Evolutionary conservation across 2,888 invertebrate genomes (phyloP), one percentile per base, ranked within the genome.

Genomic region (Tenthredo distinguenda): DNA sequence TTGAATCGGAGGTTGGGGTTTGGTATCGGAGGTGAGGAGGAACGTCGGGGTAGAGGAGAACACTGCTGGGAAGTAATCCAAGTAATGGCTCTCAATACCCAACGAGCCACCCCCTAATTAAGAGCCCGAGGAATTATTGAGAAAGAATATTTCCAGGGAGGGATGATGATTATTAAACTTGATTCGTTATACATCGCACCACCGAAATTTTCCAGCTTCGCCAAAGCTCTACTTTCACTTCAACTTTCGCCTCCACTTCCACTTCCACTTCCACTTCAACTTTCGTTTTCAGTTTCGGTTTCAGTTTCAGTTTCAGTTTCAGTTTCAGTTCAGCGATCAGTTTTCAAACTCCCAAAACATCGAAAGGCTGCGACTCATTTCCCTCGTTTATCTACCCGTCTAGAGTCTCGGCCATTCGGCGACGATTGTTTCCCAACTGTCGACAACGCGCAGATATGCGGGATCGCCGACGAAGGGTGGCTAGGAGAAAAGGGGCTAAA

Each of bases 61-160:
- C 85, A 77, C 31, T 34, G 85, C 86, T 87, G 85, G 88, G 87
- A 90, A 90, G 89, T 90, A 90, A 90, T 90, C 87, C 88, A 86
- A 88, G 89, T 90, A 90, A 90, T 90, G 88, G 88, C 88, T 87
- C 88, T 89, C 87, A 86, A 89, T 87, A 87, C 86, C 72, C 86
- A 86, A 87, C 85, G 85, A 85, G 82, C 86, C 85, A 87, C 83
- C 85, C 86, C 87, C 87, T 88, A 88, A 89, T 89, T 88, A 88
- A 88, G 88, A 86, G 87, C 87, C 85, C 87, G 86, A 87, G 55
- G 87, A 89, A 89, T 90, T 90, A 89, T 90, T 87, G 88, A 86
- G 86, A 85, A 62, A 81, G 79, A 62, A 81, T 62, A 81, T 81
- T 62, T 62, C 18, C 74, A 43, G 18, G 43, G 12, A 31, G 12